These are phyloP conservation scores for Symphodus melops DNA, from an alignment of 2,113 vertebrate species.

Conservation along the genomic window DNA sequence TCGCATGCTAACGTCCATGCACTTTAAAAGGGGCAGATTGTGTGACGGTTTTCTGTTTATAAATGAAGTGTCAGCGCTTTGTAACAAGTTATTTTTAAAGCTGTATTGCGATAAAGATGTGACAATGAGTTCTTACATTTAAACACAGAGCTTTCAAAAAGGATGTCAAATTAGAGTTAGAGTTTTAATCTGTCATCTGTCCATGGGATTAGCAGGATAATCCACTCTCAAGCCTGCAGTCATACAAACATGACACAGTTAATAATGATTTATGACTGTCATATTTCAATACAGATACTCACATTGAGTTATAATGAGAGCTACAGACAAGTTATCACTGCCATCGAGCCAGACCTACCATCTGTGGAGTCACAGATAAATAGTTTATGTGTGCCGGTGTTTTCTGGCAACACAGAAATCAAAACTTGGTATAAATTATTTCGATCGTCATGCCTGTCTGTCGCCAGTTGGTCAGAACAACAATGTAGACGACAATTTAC, in stretches of 20 bases:
- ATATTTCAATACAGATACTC: background rate
- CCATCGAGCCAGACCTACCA: background rate
- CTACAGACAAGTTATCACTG: background rate
- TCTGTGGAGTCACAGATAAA: background rate
- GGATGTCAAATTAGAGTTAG: background rate
- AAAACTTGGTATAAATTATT: too few relatives aligned
- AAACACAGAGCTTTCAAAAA: background rate
- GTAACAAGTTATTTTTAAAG: background rate
- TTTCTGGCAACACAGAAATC: too few relatives aligned
- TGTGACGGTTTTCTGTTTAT: background rate
- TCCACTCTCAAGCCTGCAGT: constrained; percentile 1
- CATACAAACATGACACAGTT: constrained; percentile 20
- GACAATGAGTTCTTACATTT: background rate
- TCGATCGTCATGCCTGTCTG: too few relatives aligned
- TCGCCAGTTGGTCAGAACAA: too few relatives aligned
- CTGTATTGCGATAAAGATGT: background rate
- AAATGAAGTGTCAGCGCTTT: background rate
- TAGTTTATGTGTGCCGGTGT: too few relatives aligned
- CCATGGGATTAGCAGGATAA: constrained; percentile 24
- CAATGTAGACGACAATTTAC: too few relatives aligned
- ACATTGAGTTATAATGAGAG: background rate
- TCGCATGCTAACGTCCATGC: background rate
- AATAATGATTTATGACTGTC: constrained; percentile 6
- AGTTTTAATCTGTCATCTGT: constrained; percentile 38
- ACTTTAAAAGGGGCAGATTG: background rate